Evolutionary conservation across 92 coral and sea anemone genomes (phyloP).

Genomic region (Epizoanthus scotinus): DNA sequence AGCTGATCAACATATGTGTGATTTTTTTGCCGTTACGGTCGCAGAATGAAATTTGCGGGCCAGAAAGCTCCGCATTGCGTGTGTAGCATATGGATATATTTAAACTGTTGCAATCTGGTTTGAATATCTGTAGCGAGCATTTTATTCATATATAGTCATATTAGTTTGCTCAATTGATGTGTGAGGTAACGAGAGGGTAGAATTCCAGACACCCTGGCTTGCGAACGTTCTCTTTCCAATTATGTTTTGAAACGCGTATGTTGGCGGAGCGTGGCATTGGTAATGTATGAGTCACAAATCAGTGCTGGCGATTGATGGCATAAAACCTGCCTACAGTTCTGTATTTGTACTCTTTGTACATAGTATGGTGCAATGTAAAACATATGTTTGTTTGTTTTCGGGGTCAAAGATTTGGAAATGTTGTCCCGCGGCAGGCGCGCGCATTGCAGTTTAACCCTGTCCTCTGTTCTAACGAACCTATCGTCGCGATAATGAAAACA

Average conservation of each 20-base stretch:
- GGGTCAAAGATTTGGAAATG: not conserved
- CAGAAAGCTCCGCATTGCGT: slow-evolving; percentile 1
- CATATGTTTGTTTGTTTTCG: not conserved
- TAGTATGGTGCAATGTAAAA: not conserved
- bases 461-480: slow-evolving; percentile 3
- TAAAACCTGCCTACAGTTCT: not conserved
- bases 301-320: not conserved
- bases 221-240: not conserved
- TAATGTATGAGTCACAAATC: not conserved
- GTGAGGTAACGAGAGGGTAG: not conserved
- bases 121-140: not conserved
- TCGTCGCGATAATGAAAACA: slow-evolving; percentile 9
- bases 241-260: not conserved
- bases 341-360: not conserved
- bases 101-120: slow-evolving; percentile 13
- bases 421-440: not conserved
- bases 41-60: not conserved
- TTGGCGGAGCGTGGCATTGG: not conserved
- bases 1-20: no score
- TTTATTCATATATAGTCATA: not conserved
- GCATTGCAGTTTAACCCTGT: not conserved
- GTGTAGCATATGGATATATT: slow-evolving; percentile 7
- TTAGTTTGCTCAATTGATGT: not conserved
- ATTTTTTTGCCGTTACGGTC: not conserved
- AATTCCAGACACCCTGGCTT: not conserved